Percentiles rank a stretch among this genome's conserved stretches.
Evolutionary conservation across 2,888 invertebrate genomes (phyloP).

Genomic region (Scotopteryx bipunctaria): DNA sequence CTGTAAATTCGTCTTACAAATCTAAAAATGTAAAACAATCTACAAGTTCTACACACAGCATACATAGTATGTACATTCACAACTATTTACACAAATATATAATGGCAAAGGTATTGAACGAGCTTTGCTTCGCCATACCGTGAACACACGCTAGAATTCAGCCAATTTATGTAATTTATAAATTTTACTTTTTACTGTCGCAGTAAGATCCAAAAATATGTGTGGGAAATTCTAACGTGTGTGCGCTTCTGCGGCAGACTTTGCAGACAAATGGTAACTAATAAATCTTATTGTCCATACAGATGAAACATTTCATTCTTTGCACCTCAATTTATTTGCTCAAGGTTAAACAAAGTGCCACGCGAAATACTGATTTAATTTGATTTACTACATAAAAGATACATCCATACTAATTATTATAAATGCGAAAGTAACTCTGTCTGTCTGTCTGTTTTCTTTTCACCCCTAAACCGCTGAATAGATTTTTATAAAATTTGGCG

Average conservation of each 20-base stretch:
- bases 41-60: slow-evolving; percentile 76
- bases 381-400: too few species aligned
- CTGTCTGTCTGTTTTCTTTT: too few species aligned
- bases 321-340: slow-evolving; percentile 38
- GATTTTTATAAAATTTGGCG: too few species aligned
- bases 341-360: slow-evolving; percentile 35
- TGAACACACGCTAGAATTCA: slow-evolving; percentile 49
- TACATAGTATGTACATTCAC: slow-evolving; percentile 80
- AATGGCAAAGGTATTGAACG: slow-evolving; percentile 60
- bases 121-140: slow-evolving; percentile 50
- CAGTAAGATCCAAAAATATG: slow-evolving; percentile 24
- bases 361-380: slow-evolving; percentile 29
- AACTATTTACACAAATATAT: slow-evolving; percentile 75
- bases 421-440: too few species aligned
- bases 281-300: slow-evolving; percentile 66
- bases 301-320: slow-evolving; percentile 41
- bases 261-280: slow-evolving; percentile 67
- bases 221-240: slow-evolving; percentile 43
- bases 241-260: slow-evolving; percentile 47
- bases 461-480: too few species aligned
- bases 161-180: slow-evolving; percentile 26
- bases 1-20: slow-evolving; percentile 63
- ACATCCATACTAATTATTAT: too few species aligned
- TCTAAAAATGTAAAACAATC: slow-evolving; percentile 72
- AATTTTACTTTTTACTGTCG: slow-evolving; percentile 23